Evolutionary conservation across 2,113 vertebrate species (phyloP).

Genomic region (Polypterus bichir): DNA sequence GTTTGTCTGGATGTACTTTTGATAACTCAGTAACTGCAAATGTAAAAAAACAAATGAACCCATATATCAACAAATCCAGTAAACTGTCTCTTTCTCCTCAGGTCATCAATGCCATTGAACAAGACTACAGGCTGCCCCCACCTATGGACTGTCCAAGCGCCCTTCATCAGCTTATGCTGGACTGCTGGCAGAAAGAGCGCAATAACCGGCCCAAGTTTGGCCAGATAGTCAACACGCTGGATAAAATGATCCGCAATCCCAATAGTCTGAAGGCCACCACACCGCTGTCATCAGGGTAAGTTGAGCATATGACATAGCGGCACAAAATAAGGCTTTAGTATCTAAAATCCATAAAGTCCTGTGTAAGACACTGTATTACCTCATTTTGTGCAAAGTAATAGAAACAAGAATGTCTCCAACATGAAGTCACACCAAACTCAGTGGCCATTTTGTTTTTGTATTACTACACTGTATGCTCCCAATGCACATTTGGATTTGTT

Average conservation of each 20-base stretch:
- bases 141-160: constrained; percentile 90
- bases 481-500: too few species aligned
- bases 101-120: constrained; percentile 93
- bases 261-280: constrained; percentile 85
- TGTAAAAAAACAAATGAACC: too few species aligned
- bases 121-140: constrained; percentile 82
- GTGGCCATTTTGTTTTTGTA: too few species aligned
- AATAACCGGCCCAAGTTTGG: constrained; percentile 87
- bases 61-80: not conserved
- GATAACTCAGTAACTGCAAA: too few species aligned
- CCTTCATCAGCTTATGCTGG: constrained; percentile 88
- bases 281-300: constrained; percentile 78
- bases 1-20: too few species aligned
- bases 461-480: too few species aligned
- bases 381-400: too few species aligned
- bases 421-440: too few species aligned
- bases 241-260: constrained; percentile 94
- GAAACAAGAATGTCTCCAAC: too few species aligned
- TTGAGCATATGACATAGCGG: not conserved
- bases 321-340: not conserved
- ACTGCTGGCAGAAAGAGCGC: constrained; percentile 94
- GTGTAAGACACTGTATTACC: too few species aligned
- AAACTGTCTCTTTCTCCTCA: constrained; percentile 27
- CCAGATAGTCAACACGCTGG: constrained; percentile 84
- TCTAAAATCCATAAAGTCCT: too few species aligned